These are phyloP conservation scores for Smutsia temminckii DNA, from an alignment of 2,797 vertebrate genomes.

Conservation along the genomic window DNA sequence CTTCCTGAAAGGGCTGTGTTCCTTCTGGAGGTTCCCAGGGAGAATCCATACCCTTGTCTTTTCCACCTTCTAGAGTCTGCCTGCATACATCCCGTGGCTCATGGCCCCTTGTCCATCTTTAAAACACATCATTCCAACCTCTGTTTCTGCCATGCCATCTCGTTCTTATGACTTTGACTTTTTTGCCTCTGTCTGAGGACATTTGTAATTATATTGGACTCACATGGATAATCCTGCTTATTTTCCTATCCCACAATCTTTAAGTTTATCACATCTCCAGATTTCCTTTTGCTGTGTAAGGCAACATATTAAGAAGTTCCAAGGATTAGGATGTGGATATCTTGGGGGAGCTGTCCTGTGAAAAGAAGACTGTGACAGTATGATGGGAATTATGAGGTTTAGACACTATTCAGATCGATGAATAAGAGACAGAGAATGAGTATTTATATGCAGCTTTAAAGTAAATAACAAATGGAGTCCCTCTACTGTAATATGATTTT, in stretches of 20 bases:
- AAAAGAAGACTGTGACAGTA: neutral
- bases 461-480: slow-evolving; percentile 34
- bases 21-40: neutral
- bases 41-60: neutral
- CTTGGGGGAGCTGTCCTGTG: neutral
- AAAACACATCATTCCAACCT: neutral
- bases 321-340: neutral
- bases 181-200: neutral
- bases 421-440: slow-evolving; percentile 43
- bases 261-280: neutral
- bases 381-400: neutral
- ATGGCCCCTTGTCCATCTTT: neutral
- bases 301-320: neutral
- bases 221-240: neutral
- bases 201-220: neutral
- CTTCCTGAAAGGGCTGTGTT: neutral
- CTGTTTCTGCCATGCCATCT: neutral
- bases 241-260: neutral
- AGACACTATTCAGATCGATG: neutral
- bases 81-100: neutral
- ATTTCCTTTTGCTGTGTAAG: neutral
- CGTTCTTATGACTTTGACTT: neutral
- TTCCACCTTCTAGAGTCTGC: neutral
- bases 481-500: slow-evolving; percentile 18
- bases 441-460: slow-evolving; percentile 53